Conservation (phyloP, 2,888 invertebrate genomes). For the Diaperis boleti region DNA sequence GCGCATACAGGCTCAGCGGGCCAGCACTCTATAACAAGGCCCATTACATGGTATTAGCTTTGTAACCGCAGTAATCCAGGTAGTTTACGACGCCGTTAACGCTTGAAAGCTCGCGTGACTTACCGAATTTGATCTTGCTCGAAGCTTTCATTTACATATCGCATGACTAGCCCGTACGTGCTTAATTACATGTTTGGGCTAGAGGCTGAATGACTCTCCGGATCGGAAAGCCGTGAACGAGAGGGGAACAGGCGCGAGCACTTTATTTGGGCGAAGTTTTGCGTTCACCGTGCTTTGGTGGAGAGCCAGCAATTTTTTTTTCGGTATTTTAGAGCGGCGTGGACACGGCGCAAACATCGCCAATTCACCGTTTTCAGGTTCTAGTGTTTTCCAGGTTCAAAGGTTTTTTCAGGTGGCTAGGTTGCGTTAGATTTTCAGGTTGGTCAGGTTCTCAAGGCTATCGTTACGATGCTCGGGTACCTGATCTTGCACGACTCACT, state of each 20-base stretch:
- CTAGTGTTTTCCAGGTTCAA: too few species aligned
- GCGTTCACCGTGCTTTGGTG: too few species aligned
- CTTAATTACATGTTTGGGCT: constrained; percentile 51
- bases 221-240: constrained; percentile 21
- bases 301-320: too few species aligned
- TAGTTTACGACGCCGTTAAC: constrained; percentile 63
- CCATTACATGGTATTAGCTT: constrained; percentile 63
- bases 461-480: too few species aligned
- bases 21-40: constrained; percentile 60
- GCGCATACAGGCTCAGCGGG: constrained; percentile 55
- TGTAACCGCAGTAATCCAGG: constrained; percentile 63
- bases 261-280: too few species aligned
- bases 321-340: too few species aligned
- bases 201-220: constrained; percentile 21
- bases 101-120: constrained; percentile 62
- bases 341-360: too few species aligned
- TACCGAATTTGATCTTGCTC: constrained; percentile 61
- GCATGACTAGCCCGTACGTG: constrained; percentile 61
- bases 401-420: too few species aligned
- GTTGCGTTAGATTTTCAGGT: too few species aligned
- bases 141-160: constrained; percentile 62
- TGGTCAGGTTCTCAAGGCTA: too few species aligned
- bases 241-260: background rate
- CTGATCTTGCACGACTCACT: too few species aligned
- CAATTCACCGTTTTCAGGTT: too few species aligned